Conservation (phyloP, 2,888 invertebrate genomes). For the Clitarchus hookeri region DNA sequence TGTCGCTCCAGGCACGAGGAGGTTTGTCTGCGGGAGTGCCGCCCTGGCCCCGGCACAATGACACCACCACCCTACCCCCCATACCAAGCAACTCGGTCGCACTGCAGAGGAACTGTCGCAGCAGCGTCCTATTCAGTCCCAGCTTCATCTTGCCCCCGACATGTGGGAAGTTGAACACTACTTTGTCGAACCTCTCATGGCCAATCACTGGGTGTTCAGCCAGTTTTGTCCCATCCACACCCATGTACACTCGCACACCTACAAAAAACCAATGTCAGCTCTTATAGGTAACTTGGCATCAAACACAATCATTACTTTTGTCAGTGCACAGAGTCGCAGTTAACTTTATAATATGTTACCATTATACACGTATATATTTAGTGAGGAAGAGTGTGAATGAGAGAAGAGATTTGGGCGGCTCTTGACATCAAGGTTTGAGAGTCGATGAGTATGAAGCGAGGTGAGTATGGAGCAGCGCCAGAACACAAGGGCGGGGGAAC, state of each 20-base stretch:
- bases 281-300: no score
- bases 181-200: constrained; percentile 53
- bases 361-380: no score
- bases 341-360: no score
- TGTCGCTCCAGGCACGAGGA: constrained; percentile 57
- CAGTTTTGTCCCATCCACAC: constrained; percentile 59
- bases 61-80: constrained; percentile 54
- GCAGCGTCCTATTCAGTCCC: constrained; percentile 59
- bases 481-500: no score
- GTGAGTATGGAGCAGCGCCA: no score
- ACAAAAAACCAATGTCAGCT: constrained; percentile 45
- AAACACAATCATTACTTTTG: no score
- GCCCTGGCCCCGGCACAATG: constrained; percentile 62
- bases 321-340: no score
- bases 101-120: constrained; percentile 57
- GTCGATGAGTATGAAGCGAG: no score
- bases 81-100: constrained; percentile 52
- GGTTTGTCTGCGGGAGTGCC: constrained; percentile 56
- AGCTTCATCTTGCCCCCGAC: constrained; percentile 65
- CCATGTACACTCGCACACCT: constrained; percentile 57
- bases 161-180: constrained; percentile 67
- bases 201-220: constrained; percentile 48
- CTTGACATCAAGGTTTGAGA: no score
- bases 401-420: no score
- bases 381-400: no score